Conservation (phyloP, 2,888 invertebrate genomes). For the Agonopterix arenella region DNA sequence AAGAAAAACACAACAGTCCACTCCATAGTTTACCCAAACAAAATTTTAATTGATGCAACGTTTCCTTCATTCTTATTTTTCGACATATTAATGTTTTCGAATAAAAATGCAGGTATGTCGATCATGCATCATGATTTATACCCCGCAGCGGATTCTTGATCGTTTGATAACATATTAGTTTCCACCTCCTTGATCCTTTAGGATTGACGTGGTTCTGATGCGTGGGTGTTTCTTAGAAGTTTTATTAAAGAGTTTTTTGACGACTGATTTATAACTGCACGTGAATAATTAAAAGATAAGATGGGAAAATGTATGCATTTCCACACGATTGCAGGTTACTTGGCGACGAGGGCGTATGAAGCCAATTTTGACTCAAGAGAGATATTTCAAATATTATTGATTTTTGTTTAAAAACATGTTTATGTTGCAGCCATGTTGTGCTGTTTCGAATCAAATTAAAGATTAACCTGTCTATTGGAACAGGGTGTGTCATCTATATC, state of each 20-base stretch:
- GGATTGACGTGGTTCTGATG: not conserved
- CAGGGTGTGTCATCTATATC: too few relatives aligned
- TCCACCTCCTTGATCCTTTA: not conserved
- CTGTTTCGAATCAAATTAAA: too few relatives aligned
- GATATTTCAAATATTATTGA: too few relatives aligned
- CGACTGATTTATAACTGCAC: too few relatives aligned
- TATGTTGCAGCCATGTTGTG: too few relatives aligned
- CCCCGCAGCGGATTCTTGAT: not conserved
- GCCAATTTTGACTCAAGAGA: too few relatives aligned
- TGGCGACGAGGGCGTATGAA: too few relatives aligned
- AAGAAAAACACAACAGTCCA: conserved; percentile 4
- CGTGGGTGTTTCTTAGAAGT: not conserved
- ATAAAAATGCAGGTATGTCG: conserved; percentile 40
- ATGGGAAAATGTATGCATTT: too few relatives aligned
- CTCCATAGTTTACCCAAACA: conserved; percentile 30
- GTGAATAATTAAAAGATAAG: not conserved
- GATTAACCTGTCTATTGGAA: too few relatives aligned
- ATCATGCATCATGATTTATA: conserved; percentile 15
- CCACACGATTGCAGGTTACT: too few relatives aligned
- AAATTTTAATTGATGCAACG: conserved; percentile 19
- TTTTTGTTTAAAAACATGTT: too few relatives aligned
- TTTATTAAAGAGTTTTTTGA: too few relatives aligned
- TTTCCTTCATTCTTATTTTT: conserved; percentile 61
- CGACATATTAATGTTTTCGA: conserved; percentile 52
- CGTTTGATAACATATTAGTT: conserved; percentile 3